phyloP scores from a whole-genome alignment of 2,113 vertebrate species.

The Zootoca vivipara region DNA sequence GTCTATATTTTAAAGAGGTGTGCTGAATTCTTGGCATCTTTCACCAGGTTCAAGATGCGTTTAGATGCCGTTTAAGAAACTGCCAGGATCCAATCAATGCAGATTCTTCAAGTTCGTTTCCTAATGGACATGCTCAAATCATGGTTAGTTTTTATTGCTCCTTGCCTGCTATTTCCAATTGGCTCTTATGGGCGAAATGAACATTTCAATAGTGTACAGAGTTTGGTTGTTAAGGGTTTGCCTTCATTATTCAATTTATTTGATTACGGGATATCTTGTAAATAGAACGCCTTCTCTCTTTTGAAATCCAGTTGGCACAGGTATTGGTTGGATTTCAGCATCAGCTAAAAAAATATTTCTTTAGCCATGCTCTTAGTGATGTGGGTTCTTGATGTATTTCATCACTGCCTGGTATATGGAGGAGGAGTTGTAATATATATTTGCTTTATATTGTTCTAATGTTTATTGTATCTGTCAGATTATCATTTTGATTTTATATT shows the following conservation, averaged over 20 bases:
- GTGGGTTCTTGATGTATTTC: too few species aligned
- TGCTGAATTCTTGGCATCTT: conserved; percentile 52
- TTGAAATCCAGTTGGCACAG: too few species aligned
- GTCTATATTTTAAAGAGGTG: conserved; percentile 1
- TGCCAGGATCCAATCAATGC: conserved; percentile 97
- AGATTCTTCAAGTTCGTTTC: conserved; percentile 96
- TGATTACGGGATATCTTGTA: too few species aligned
- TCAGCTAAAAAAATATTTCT: too few species aligned
- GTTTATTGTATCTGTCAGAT: too few species aligned
- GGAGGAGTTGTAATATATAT: too few species aligned
- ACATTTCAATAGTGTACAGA: neutral
- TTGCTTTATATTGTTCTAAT: too few species aligned
- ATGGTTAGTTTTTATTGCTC: conserved; percentile 85
- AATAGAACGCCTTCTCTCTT: too few species aligned
- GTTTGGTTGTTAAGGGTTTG: neutral
- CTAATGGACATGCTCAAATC: conserved; percentile 98
- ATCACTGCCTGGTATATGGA: too few species aligned
- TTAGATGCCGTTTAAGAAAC: conserved; percentile 96
- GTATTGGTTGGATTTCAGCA: too few species aligned
- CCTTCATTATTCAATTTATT: neutral
- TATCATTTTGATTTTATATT: too few species aligned
- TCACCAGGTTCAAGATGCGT: conserved; percentile 94
- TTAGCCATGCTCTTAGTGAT: too few species aligned
- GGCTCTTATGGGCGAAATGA: conserved; percentile 1
- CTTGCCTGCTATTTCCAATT: conserved; percentile 10